phyloP scores from a whole-genome alignment of 2,888 invertebrate species.

The Pterostichus niger region DNA sequence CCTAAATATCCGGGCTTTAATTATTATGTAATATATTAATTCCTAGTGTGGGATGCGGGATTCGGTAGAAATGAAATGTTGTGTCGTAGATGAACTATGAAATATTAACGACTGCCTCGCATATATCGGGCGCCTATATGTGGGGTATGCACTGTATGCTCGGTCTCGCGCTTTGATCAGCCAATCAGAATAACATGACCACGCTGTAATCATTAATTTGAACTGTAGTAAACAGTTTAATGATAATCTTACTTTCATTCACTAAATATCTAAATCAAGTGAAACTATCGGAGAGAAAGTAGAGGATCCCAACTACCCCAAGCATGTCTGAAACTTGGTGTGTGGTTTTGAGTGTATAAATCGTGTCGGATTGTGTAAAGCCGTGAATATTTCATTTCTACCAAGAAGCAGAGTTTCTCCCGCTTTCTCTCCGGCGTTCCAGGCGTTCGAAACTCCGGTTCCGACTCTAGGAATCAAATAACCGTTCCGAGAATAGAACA shows the following conservation, averaged over 20 bases:
- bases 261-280: background rate
- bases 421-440: background rate
- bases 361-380: constrained; percentile 43
- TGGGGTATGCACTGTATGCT: no score
- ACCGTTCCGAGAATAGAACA: constrained; percentile 10
- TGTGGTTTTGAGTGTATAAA: constrained; percentile 24
- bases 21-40: no score
- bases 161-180: no score
- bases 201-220: no score
- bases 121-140: no score
- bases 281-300: background rate
- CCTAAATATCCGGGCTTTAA: no score
- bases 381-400: constrained; percentile 43
- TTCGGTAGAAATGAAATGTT: no score
- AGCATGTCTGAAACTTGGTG: background rate
- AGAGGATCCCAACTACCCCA: background rate
- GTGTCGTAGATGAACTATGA: no score
- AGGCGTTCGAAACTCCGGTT: background rate
- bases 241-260: background rate
- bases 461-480: constrained; percentile 5
- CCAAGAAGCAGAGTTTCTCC: background rate
- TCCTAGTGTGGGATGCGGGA: no score
- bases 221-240: no score
- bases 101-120: no score
- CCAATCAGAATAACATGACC: no score